These are phyloP conservation scores for Silurus glanis DNA, from an alignment of 2,113 vertebrate species.

Conservation along the genomic window DNA sequence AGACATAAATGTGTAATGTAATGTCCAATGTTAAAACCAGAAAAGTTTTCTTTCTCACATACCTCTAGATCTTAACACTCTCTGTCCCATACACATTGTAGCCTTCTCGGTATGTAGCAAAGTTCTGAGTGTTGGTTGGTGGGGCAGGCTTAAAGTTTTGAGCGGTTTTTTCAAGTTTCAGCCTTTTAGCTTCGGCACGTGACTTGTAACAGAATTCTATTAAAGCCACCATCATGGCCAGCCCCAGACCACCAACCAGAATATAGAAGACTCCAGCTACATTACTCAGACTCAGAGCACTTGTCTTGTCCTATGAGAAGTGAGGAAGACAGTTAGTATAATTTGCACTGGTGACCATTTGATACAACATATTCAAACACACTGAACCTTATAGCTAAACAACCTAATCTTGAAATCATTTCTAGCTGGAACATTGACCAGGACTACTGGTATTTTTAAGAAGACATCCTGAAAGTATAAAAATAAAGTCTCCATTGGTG, in stretches of 20 bases:
- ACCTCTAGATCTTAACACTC: slow-evolving; percentile 99
- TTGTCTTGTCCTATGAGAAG: slow-evolving; percentile 99
- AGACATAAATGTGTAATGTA: too few relatives aligned
- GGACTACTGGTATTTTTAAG: slow-evolving; percentile 48
- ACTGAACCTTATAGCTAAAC: slow-evolving; percentile 27
- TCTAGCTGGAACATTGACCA: slow-evolving; percentile 50
- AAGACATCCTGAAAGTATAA: slow-evolving; percentile 14
- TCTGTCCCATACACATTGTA: slow-evolving; percentile 99
- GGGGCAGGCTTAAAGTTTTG: slow-evolving; percentile 99
- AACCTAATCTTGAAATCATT: slow-evolving; percentile 34
- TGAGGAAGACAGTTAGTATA: slow-evolving; percentile 78
- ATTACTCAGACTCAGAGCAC: slow-evolving; percentile 99
- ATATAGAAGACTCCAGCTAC: slow-evolving; percentile 99
- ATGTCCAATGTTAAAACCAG: background rate
- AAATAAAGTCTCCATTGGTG: slow-evolving; percentile 28
- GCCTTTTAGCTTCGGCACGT: slow-evolving; percentile 96
- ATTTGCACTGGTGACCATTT: slow-evolving; percentile 60
- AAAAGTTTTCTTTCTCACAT: slow-evolving; percentile 56
- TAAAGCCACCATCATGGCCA: slow-evolving; percentile 99
- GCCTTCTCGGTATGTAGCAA: slow-evolving; percentile 99
- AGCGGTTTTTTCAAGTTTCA: slow-evolving; percentile 98
- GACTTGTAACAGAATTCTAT: slow-evolving; percentile 99
- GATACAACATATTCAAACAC: slow-evolving; percentile 60
- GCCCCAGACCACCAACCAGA: slow-evolving; percentile 97
- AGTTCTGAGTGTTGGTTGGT: slow-evolving; percentile 97